Evolutionary conservation across 1,140 invertebrate genomes (phyloP).

Genomic region (Drosophila suzukii): DNA sequence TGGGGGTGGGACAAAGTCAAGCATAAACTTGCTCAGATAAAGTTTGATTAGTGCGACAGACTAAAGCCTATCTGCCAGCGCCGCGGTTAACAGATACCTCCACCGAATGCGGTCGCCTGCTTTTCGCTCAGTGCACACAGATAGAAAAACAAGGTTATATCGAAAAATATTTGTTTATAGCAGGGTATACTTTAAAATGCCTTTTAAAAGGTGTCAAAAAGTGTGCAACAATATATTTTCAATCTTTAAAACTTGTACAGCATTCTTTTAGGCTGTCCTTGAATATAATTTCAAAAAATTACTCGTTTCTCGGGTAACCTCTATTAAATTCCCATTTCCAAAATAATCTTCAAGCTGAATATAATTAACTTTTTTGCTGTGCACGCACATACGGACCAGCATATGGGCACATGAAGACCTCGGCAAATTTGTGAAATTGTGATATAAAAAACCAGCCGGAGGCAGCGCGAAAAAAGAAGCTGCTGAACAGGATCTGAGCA

Average conservation of each 20-base stretch:
- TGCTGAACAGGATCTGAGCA: conserved; percentile 26
- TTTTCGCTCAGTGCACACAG: conserved; percentile 43
- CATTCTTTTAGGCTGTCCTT: too few species aligned
- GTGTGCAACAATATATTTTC: too few species aligned
- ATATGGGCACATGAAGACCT: conserved; percentile 28
- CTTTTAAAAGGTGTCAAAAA: too few species aligned
- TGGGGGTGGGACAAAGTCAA: conserved; percentile 12
- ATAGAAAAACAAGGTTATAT: not conserved
- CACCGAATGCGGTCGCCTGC: not conserved
- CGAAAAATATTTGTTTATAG: too few species aligned
- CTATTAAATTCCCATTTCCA: too few species aligned
- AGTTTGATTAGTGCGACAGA: conserved; percentile 57
- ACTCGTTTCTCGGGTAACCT: too few species aligned
- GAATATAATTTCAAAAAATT: too few species aligned
- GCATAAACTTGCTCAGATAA: conserved; percentile 43
- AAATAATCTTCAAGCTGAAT: not conserved
- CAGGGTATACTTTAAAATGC: too few species aligned
- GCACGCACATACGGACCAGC: conserved; percentile 2
- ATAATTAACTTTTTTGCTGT: conserved; percentile 10
- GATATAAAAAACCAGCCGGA: conserved; percentile 55
- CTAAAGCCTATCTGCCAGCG: conserved; percentile 28
- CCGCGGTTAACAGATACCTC: conserved; percentile 4
- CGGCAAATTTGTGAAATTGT: conserved; percentile 63
- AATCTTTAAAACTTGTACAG: too few species aligned
- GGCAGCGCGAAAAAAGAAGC: conserved; percentile 51